Conservation (phyloP, 2,113 vertebrate genomes). For the Triplophysa tibetana region DNA sequence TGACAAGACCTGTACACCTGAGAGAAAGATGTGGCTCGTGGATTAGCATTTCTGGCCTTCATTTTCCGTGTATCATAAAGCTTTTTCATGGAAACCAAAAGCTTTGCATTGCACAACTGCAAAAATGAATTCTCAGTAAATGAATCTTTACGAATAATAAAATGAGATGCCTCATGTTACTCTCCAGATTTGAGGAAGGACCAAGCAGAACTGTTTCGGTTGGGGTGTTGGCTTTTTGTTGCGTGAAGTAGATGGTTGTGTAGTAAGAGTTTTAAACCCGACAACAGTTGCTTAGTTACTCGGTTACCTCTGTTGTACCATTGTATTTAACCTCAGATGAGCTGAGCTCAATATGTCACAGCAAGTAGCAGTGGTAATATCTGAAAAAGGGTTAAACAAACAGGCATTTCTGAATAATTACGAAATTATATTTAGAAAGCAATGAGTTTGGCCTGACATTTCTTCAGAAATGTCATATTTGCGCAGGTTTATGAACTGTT, state of each 20-base stretch:
- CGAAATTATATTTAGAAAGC: not conserved
- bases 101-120: too few species aligned
- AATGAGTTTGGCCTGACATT: not conserved
- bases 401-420: not conserved
- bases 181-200: too few species aligned
- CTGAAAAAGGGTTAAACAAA: slow-evolving; percentile 8
- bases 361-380: not conserved
- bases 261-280: slow-evolving; percentile 38
- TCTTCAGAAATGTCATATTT: slow-evolving; percentile 23
- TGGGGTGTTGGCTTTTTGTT: not conserved
- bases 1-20: slow-evolving; percentile 7
- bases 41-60: not conserved
- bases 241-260: not conserved
- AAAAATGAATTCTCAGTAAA: too few species aligned
- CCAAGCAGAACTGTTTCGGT: not conserved
- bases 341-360: not conserved
- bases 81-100: not conserved
- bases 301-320: slow-evolving; percentile 11
- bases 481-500: slow-evolving; percentile 14
- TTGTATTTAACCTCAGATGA: slow-evolving; percentile 25
- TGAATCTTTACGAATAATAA: too few species aligned
- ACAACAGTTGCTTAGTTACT: slow-evolving; percentile 62
- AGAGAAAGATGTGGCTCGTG: slow-evolving; percentile 46
- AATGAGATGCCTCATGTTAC: too few species aligned
- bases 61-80: not conserved